Evolutionary conservation across 2,797 vertebrate genomes (phyloP), one percentile per base, ranked within the genome.

Genomic region (Antennarius maculatus): DNA sequence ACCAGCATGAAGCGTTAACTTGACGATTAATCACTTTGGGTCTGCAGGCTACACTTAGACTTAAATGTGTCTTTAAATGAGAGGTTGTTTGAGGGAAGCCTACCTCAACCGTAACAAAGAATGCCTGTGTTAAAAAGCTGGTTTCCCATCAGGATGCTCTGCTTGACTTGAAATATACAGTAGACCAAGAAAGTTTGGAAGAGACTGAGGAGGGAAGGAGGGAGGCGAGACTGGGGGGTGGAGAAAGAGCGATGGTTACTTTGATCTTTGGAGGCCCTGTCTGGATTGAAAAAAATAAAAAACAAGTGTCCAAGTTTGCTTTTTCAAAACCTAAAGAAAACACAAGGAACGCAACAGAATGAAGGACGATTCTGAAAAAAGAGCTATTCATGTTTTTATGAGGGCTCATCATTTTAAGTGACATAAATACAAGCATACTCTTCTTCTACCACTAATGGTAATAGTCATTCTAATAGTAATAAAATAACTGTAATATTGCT

Each of bases 251-350:
- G 89, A 89, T 87, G 89, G 87, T 77, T 82, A 82, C 91, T 94
- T 92, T 94, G 92, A 94, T 93, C 90, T 88, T 78, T 53, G 66
- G 82, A 85, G 81, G 87, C 85, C 84, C 86, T 14, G 68, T 86
- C 79, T 83, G 87, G 72, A 88, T 87, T 61, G 4, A 70, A 67
- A 81, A 65, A 52, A 63, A 74, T 2, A 51, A 73, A 74, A 34
- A 34, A 34, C 31, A 39, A 82, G 70, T 81, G 63, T 77, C 70
- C 54, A 63, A 74, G 76, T 78, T 66, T 70, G 66, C 66, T 51
- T 74, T 70, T 69, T 67, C 59, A 31, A 61, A 76, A 81, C 34
- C 64, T 60, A 56, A 72, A 61, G 39, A 71, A 82, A 82, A 84
- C 59, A 75, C 0, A 48, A 69, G 31, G 45, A 80, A 53, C 49